A percentile compares a stretch with the other conserved stretches of the same genome.
phyloP scores from a whole-genome alignment of 2,797 vertebrate species.

The Masticophis lateralis region DNA sequence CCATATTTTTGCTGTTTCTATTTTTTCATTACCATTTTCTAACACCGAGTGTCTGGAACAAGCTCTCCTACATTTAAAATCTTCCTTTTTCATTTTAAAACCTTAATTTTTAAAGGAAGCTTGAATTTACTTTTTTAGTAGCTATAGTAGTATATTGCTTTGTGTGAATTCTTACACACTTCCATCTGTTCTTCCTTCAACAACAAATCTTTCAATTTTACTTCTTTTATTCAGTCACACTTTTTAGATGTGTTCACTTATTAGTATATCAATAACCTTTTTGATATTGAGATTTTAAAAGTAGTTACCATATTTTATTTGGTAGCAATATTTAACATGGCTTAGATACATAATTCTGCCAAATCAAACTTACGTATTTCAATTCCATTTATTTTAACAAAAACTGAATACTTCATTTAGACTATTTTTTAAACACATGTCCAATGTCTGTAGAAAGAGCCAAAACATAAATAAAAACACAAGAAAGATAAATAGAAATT shows the following conservation, averaged over 20 bases:
- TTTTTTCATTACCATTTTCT: background rate
- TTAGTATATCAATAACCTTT: background rate
- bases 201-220: background rate
- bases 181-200: background rate
- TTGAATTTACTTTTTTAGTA: background rate
- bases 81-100: background rate
- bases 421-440: background rate
- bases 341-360: background rate
- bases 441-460: background rate
- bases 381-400: background rate
- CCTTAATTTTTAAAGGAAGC: background rate
- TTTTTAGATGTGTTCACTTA: background rate
- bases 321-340: background rate
- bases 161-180: background rate
- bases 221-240: background rate
- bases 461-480: conserved; percentile 39
- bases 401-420: background rate
- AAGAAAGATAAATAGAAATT: conserved; percentile 65
- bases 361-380: background rate
- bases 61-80: background rate
- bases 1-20: background rate
- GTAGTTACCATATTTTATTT: background rate
- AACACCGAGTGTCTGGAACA: background rate
- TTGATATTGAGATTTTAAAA: background rate
- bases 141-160: background rate